Evolutionary conservation across 2,888 invertebrate genomes (phyloP).

Genomic region (Phyllotreta striolata): DNA sequence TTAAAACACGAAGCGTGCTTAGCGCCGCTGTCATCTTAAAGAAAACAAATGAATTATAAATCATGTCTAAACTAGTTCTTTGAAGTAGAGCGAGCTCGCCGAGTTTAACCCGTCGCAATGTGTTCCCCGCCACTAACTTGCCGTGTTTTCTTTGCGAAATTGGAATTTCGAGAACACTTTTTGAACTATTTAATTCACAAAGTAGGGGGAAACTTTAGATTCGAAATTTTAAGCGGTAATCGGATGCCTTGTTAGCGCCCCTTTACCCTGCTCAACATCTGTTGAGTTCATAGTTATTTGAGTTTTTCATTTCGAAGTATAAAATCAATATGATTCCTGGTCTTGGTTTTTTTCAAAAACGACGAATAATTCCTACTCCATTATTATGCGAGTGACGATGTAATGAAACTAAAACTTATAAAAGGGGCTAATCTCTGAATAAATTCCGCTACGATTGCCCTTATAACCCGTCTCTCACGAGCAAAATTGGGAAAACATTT

Average conservation of each 20-base stretch:
- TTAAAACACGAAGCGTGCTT: constrained; percentile 30
- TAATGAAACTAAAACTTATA: background rate
- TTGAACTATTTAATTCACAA: constrained; percentile 32
- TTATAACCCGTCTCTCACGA: constrained; percentile 21
- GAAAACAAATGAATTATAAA: constrained; percentile 44
- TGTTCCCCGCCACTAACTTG: constrained; percentile 30
- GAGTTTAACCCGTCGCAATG: constrained; percentile 36
- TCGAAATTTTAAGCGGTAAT: constrained; percentile 14
- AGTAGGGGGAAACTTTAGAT: constrained; percentile 17
- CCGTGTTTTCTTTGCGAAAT: constrained; percentile 35
- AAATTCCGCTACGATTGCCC: constrained; percentile 16
- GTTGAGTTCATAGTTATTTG: no score
- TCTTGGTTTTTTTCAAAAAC: no score
- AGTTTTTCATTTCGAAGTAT: no score
- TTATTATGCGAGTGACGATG: background rate
- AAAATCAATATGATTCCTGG: no score
- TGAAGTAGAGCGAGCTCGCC: constrained; percentile 37
- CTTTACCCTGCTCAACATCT: no score
- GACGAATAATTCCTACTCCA: no score
- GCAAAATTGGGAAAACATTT: constrained; percentile 36
- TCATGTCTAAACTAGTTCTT: constrained; percentile 40
- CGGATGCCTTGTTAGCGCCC: background rate
- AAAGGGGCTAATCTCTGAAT: constrained; percentile 22
- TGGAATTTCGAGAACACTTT: constrained; percentile 35
- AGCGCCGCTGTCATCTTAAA: constrained; percentile 36